phyloP scores from a whole-genome alignment of 2,797 vertebrate genomes.

The Oryzias dopingdopingensis region DNA sequence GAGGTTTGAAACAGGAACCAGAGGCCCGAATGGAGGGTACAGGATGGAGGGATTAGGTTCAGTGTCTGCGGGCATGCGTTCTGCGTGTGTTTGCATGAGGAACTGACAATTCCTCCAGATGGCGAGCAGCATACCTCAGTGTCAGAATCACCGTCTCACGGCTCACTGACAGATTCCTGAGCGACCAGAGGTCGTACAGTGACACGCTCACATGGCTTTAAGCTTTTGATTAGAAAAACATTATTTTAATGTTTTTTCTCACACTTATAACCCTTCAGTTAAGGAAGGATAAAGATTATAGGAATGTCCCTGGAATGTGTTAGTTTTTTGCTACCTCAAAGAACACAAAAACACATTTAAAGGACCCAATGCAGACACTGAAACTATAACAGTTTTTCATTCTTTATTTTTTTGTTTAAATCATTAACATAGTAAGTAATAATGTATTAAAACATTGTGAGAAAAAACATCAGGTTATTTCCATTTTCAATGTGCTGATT shows the following conservation, averaged over 20 bases:
- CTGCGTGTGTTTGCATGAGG: conserved; percentile 6
- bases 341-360: too few species aligned
- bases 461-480: too few species aligned
- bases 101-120: conserved; percentile 59
- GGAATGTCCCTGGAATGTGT: too few species aligned
- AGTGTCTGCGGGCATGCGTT: background rate
- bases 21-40: conserved; percentile 37
- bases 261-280: background rate
- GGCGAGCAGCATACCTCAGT: conserved; percentile 55
- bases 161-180: conserved; percentile 53
- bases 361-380: too few species aligned
- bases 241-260: background rate
- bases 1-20: conserved; percentile 40
- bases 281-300: background rate
- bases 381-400: too few species aligned
- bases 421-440: too few species aligned
- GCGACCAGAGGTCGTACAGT: conserved; percentile 11
- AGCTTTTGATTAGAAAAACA: conserved; percentile 1
- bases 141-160: conserved; percentile 44
- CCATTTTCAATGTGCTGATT: too few species aligned
- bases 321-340: too few species aligned
- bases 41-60: conserved; percentile 39
- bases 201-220: conserved; percentile 15
- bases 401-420: too few species aligned
- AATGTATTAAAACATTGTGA: too few species aligned